Base-by-base conservation (phyloP, 1,140 invertebrate genomes). In the Plutomurus gul region DNA sequence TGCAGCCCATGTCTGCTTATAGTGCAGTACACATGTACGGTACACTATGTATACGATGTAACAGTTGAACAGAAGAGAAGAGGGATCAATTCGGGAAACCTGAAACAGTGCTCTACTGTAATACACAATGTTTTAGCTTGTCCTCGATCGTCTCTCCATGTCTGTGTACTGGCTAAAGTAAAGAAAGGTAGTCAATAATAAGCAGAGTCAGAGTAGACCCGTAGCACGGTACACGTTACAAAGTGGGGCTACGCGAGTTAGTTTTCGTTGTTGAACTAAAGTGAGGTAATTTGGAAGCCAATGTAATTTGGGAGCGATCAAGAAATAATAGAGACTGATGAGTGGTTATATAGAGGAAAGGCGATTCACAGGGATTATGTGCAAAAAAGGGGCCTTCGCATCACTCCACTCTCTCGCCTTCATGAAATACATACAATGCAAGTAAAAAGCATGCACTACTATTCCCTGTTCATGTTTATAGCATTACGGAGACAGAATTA, bases 311-410 rank as follows among this genome's bases (percentile, higher is more conserved):
- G 77, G 77, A 78, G 77, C 77, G 77, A 78, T 78, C 77, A 78
- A 56, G 77, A 78, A 78, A 78, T 78, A 78, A 78, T 78, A 78
- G 77, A 74, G 77, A 78, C 77, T 78, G 77, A 78, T 78, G 77
- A 78, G 71, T 49, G 77, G 77, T 78, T 74, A 46, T 65, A 51
- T 72, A 22, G 36, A 72, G 36, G 18, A 72, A 72, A 72, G 36
- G 25, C 70, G 40, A 72, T 40, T 72, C 70, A 72, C 39, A 72
- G 40, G 70, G 70, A 72, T 72, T 72, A 72, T 72, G 56, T 65
- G 27, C 56, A 65, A 65, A 65, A 30, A 65, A 65, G 56, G 56
- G 56, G 56, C 30, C 56, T 56, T n/a, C n/a, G 20, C 4, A 10
- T 3, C 39, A 43, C 25, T 56, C 22, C 25, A 10, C 25, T 3